Conservation (phyloP, 2,113 vertebrate genomes). For the Macroglossus sobrinus region DNA sequence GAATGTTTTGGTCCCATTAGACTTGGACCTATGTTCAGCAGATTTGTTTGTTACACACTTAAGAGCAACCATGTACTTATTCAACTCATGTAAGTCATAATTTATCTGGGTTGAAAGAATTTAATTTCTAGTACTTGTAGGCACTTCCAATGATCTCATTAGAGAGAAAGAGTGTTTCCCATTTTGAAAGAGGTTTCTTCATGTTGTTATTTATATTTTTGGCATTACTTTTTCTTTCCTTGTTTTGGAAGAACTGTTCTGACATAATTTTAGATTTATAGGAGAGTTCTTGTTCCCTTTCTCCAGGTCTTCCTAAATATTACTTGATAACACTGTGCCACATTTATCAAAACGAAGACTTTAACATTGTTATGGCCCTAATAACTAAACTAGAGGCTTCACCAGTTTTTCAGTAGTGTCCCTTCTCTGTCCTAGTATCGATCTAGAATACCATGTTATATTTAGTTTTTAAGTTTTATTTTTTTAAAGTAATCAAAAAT, state of each 20-base stretch:
- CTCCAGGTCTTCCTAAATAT: neutral
- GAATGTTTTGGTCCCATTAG: neutral
- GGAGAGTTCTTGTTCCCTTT: neutral
- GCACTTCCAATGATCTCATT: neutral
- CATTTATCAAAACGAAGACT: neutral
- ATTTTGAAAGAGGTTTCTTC: neutral
- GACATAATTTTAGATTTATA: neutral
- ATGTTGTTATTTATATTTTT: neutral
- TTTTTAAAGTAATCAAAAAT: conserved; percentile 14
- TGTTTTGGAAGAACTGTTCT: neutral
- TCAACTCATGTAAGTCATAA: neutral
- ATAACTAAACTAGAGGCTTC: neutral
- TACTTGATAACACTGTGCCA: neutral
- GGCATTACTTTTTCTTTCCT: neutral
- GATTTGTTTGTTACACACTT: neutral
- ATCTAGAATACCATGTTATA: neutral
- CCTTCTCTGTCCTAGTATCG: neutral
- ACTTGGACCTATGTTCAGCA: neutral
- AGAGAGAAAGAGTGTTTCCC: neutral
- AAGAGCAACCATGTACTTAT: neutral
- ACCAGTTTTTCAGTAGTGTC: neutral
- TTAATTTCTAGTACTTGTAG: neutral
- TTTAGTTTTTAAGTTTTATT: neutral
- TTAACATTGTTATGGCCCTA: neutral
- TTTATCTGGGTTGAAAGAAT: neutral